Base-by-base conservation (phyloP, 2,113 vertebrate species). In the Xerus inauris region DNA sequence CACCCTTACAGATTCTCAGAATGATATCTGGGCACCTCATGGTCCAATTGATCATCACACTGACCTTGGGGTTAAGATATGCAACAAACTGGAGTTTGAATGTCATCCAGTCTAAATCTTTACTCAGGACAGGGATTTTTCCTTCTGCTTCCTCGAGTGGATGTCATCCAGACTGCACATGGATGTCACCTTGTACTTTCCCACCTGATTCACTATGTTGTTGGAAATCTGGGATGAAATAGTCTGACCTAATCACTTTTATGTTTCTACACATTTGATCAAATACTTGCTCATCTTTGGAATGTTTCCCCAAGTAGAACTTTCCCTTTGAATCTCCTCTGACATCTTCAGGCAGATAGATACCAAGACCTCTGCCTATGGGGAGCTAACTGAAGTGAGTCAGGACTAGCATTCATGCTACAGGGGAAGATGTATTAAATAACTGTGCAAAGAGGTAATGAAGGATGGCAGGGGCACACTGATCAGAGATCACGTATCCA, bases 181-280 rank as follows among this genome's bases (percentile, higher is more conserved):
- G 16, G 28, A 17, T 79, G 30, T 93, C 69, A 91, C 49, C 59
- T 62, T 62, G 7, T 45, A 71, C 42, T 54, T 72, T 59, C 3
- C 16, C 12, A 2, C 8, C 6, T 40, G 20, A 17, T 26, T 8
- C 10, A 26, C 4, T 82, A 10, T 38, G 13, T 30, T 59, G 11
- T 26, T 80, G 30, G 38, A 80, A 57, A 77, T 86, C 87, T 72
- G 82, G 35, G 57, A 5, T 86, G 49, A 93, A 85, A 47, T 30
- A 80, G 0, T 86, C 28, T 79, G 32, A 38, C 19, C 20, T 76
- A 51, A 20, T 54, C 40, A 77, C 49, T 38, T 73, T 40, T 16
- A 30, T 77, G 59, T 87, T 51, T 82, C 11, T 59, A 35, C 1
- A 40, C 13, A 14, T 42, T 92, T 54, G 32, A 75, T 62, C 30